Base-by-base conservation (phyloP, 2,888 invertebrate genomes). In the Chorisops tibialis region DNA sequence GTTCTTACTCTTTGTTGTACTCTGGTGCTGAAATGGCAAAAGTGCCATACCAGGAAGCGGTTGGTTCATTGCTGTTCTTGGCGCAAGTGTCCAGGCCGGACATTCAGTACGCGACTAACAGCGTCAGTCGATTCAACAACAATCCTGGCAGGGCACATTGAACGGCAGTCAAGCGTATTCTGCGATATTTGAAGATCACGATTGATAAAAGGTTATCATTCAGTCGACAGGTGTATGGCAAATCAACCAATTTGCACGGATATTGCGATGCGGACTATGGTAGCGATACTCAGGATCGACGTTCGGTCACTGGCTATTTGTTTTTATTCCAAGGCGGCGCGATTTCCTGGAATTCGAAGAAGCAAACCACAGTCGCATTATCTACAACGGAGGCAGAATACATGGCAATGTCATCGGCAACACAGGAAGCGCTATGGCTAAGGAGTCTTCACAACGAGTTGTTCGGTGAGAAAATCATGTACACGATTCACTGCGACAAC, bases 191-290 rank as follows among this genome's bases (percentile, higher is more conserved):
- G 22, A 22, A 48, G 48, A 4, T 21, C 48, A 22, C 22, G 21
- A 19, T 48, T 48, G 48, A 22, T 22, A 22, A 22, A 21, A 21
- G 22, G 22, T n/a, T 48, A 22, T 22, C 48, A 22, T 18, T 19
- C 21, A 47, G 47, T 19, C 47, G 47, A 47, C 47, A n/a, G 18
- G 47, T 47, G 47, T 47, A 47, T 47, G 47, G 19, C 47, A 47
- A 47, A 19, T 47, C 47, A 18, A 47, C 19, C 47, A 47, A 47
- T 19, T 19, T 47, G 47, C 47, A 47, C 19, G 47, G 19, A 47
- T 41, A 48, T 22, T 21, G 21, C 22, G 48, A 48, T 48, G n/a
- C n/a, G n/a, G n/a, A n/a, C n/a, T n/a, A n/a, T n/a, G n/a, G n/a
- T n/a, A n/a, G n/a, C n/a, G n/a, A n/a, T n/a, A n/a, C n/a, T n/a